phyloP scores from a whole-genome alignment of 2,797 vertebrate genomes.

The Hydrocynus forskahlii region DNA sequence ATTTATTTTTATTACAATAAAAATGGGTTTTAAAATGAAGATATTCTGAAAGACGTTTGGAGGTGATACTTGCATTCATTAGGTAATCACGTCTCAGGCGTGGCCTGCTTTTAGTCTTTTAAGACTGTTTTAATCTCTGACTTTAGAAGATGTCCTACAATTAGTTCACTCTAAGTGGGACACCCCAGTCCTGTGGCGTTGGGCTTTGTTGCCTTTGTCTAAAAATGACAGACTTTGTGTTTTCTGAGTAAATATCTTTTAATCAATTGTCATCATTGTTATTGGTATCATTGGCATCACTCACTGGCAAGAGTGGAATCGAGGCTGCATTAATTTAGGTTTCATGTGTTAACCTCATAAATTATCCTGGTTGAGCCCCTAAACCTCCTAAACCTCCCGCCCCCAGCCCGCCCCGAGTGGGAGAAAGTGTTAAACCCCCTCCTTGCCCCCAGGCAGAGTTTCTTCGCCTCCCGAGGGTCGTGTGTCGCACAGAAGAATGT shows the following conservation, averaged over 20 bases:
- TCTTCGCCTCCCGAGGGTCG: neutral
- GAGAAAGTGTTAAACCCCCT: neutral
- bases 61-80: too few relatives aligned
- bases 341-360: conserved; percentile 37
- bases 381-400: conserved; percentile 9
- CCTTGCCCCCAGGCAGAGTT: neutral
- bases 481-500: conserved; percentile 31
- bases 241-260: neutral
- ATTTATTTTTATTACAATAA: too few relatives aligned
- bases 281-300: neutral
- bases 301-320: neutral
- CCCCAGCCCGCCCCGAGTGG: too few relatives aligned
- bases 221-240: too few relatives aligned
- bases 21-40: too few relatives aligned
- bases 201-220: too few relatives aligned
- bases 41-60: too few relatives aligned
- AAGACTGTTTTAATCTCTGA: too few relatives aligned
- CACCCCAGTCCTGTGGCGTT: too few relatives aligned
- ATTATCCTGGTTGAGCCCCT: conserved; percentile 15
- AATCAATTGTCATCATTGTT: neutral
- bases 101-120: too few relatives aligned
- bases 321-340: neutral
- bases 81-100: too few relatives aligned
- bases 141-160: too few relatives aligned
- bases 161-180: neutral